Evolutionary conservation across 2,113 vertebrate genomes (phyloP).

Genomic region (Istiophorus platypterus): DNA sequence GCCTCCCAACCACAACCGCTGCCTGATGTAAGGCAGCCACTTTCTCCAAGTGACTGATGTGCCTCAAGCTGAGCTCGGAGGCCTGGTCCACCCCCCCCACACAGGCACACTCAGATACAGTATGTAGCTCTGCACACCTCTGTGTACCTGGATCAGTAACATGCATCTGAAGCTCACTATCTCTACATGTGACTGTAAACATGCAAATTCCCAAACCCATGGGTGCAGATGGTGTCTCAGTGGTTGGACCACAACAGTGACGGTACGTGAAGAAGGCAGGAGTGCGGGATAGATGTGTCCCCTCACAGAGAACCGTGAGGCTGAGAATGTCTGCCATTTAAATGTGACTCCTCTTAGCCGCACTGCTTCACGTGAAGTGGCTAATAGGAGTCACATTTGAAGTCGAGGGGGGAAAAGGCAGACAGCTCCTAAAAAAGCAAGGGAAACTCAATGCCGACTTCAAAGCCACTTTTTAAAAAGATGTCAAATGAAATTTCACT

Average conservation of each 20-base stretch:
- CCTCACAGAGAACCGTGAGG: neutral
- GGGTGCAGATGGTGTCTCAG: neutral
- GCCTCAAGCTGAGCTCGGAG: no score
- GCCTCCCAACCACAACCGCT: neutral
- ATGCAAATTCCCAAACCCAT: neutral
- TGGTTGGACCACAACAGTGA: neutral
- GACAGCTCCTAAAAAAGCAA: neutral
- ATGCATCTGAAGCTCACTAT: neutral
- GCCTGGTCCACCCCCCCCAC: neutral
- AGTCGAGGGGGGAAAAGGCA: neutral
- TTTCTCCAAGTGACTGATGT: neutral
- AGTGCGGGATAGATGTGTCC: constrained; percentile 6
- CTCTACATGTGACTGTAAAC: neutral
- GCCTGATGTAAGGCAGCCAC: neutral
- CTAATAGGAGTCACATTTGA: constrained; percentile 18
- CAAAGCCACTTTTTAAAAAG: neutral
- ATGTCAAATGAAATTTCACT: neutral
- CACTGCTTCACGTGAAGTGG: neutral
- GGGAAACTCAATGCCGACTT: neutral
- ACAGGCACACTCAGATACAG: no score
- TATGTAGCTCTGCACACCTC: no score
- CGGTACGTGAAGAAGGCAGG: neutral
- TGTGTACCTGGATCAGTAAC: constrained; percentile 9
- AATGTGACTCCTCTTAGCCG: constrained; percentile 23
- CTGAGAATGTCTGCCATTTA: neutral